Conservation (phyloP, 2,888 invertebrate species). For the Trisateles emortualis region DNA sequence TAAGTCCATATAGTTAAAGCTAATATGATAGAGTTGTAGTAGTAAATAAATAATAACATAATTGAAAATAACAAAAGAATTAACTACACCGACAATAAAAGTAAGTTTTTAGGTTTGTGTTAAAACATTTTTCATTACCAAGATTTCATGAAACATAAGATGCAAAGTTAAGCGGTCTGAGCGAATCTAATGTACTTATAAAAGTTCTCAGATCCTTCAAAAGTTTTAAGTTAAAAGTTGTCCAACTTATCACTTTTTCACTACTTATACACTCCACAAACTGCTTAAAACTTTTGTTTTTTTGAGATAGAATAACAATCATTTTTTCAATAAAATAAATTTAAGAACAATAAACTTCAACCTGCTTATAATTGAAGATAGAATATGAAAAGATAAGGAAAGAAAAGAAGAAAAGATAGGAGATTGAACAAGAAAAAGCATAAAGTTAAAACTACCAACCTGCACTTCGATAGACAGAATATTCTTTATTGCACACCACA, state of each 20-base stretch:
- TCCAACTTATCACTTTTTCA: conserved; percentile 12
- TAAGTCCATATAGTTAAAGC: too few relatives aligned
- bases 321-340: too few relatives aligned
- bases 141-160: conserved; percentile 4
- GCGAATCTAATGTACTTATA: conserved; percentile 1
- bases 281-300: conserved; percentile 10
- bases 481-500: too few relatives aligned
- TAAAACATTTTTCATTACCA: conserved; percentile 6
- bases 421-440: too few relatives aligned
- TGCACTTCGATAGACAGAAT: too few relatives aligned
- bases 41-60: background rate
- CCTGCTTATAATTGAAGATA: too few relatives aligned
- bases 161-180: conserved; percentile 1
- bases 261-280: conserved; percentile 20
- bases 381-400: too few relatives aligned
- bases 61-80: background rate
- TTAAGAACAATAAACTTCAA: too few relatives aligned
- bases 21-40: too few relatives aligned
- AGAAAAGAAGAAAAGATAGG: too few relatives aligned
- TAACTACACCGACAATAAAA: background rate
- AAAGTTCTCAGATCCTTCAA: conserved; percentile 9
- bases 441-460: too few relatives aligned
- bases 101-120: background rate
- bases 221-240: conserved; percentile 17
- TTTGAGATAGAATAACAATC: background rate